These are phyloP conservation scores for Drosophila yakuba DNA, from an alignment of 1,140 invertebrate genomes.

Conservation along the genomic window DNA sequence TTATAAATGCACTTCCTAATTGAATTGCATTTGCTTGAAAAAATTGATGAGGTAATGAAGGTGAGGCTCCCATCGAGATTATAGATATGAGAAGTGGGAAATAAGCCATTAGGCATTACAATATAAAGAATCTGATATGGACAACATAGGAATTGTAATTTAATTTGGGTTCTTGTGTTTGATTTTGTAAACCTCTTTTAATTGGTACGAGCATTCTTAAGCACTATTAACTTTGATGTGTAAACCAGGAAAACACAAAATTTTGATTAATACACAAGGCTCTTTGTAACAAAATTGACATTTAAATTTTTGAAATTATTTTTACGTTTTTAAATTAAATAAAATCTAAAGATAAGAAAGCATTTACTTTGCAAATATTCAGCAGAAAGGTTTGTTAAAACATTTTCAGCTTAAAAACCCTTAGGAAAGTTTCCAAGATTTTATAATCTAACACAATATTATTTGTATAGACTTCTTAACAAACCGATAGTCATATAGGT, in stretches of 20 bases:
- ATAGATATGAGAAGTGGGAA: conserved; percentile 43
- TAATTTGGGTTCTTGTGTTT: conserved; percentile 3
- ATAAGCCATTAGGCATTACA: conserved; percentile 32
- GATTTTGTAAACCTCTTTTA: conserved; percentile 1
- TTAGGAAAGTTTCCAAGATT: not conserved
- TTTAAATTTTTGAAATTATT: no score
- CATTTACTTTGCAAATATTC: no score
- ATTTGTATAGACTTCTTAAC: conserved; percentile 31
- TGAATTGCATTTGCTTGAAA: conserved; percentile 39
- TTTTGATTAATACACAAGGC: no score
- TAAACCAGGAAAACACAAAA: no score
- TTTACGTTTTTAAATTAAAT: no score
- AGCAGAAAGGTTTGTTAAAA: no score
- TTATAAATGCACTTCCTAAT: conserved; percentile 51
- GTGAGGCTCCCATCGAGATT: conserved; percentile 12
- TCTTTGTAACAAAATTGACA: no score
- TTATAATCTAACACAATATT: no score
- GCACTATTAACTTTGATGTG: no score
- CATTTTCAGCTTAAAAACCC: no score
- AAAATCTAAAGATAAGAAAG: no score
- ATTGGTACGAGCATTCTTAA: not conserved
- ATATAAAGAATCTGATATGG: conserved; percentile 33
- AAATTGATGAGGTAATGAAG: conserved; percentile 40
- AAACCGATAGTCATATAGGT: conserved; percentile 12
- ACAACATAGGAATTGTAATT: conserved; percentile 9